phyloP scores from a whole-genome alignment of 2,797 vertebrate genomes.

The Cuculus canorus region DNA sequence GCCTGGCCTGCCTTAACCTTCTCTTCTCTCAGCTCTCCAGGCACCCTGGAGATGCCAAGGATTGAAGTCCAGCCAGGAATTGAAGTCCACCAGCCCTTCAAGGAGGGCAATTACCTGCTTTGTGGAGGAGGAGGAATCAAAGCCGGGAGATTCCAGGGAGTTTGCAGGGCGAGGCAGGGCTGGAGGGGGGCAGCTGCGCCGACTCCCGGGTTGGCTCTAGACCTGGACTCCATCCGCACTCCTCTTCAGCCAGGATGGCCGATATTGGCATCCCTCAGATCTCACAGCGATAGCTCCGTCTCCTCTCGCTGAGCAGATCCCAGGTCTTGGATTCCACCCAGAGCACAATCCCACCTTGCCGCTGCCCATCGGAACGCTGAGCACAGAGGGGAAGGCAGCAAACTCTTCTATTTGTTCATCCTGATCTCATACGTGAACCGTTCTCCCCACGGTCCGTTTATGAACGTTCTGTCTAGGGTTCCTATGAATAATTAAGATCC shows the following conservation, averaged over 20 bases:
- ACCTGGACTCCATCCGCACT: background rate
- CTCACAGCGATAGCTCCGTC: background rate
- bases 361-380: rapidly evolving
- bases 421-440: background rate
- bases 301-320: background rate
- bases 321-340: background rate
- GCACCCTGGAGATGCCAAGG: background rate
- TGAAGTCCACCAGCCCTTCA: background rate
- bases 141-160: background rate
- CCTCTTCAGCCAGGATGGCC: background rate
- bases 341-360: background rate
- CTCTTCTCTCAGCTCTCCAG: background rate
- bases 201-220: background rate
- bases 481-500: conserved; percentile 4
- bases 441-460: background rate
- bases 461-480: background rate
- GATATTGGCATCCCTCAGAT: background rate
- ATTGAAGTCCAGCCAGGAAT: background rate
- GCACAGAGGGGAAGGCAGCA: background rate
- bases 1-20: background rate
- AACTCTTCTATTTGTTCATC: background rate
- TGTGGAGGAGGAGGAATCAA: background rate
- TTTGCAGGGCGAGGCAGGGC: background rate
- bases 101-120: background rate
- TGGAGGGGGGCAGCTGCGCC: background rate